These are phyloP conservation scores for Piliocolobus tephrosceles DNA, from an alignment of 2,113 vertebrate genomes.

Conservation along the genomic window DNA sequence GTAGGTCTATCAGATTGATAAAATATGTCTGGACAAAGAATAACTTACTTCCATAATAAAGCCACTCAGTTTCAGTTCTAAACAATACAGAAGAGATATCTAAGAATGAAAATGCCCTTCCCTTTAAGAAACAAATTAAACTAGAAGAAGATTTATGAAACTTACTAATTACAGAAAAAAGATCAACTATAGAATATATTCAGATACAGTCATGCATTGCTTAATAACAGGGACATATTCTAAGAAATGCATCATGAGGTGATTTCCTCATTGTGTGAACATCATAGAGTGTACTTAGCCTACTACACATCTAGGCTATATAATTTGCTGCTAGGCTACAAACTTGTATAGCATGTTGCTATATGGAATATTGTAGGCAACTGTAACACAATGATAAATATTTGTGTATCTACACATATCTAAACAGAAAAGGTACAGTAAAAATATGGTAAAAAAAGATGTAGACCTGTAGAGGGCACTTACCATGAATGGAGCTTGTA, in stretches of 20 bases:
- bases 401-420: neutral
- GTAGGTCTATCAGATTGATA: neutral
- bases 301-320: neutral
- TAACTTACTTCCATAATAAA: neutral
- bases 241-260: neutral
- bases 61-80: neutral
- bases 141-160: neutral
- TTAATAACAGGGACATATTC: neutral
- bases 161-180: neutral
- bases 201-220: neutral
- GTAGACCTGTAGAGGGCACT: neutral
- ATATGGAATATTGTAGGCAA: neutral
- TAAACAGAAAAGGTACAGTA: neutral
- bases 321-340: neutral
- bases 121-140: neutral
- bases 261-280: neutral
- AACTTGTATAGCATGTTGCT: neutral
- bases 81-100: neutral
- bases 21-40: neutral
- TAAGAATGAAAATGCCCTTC: neutral
- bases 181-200: neutral
- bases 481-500: neutral
- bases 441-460: neutral
- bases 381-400: neutral
- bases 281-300: neutral